A percentile compares a stretch with the other conserved stretches of the same genome.
These are phyloP conservation scores for Allobates femoralis DNA, from an alignment of 2,797 vertebrate species.

Conservation along the genomic window DNA sequence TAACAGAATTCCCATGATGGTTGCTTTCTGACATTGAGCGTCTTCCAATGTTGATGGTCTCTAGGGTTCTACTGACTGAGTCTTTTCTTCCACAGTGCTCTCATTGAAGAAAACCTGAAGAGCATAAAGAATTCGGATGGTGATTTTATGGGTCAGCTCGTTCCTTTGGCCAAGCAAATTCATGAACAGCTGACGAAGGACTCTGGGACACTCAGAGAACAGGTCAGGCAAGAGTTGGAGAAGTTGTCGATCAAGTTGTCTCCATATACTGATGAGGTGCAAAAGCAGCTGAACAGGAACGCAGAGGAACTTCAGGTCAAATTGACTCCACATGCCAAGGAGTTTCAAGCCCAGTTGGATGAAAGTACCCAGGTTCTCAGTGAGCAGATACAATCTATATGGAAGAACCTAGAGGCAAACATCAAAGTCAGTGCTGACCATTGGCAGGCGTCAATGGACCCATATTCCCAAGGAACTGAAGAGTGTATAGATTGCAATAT, in stretches of 20 bases:
- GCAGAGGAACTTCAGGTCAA: slow-evolving; percentile 72
- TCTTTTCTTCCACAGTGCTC: slow-evolving; percentile 64
- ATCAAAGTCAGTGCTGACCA: slow-evolving; percentile 78
- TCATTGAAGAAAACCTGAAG: slow-evolving; percentile 70
- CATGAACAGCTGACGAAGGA: slow-evolving; percentile 67
- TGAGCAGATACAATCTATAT: slow-evolving; percentile 70
- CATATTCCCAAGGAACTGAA: slow-evolving; percentile 76
- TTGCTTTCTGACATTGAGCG: no score
- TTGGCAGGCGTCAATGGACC: slow-evolving; percentile 77
- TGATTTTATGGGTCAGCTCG: slow-evolving; percentile 64
- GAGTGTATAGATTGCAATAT: slow-evolving; percentile 67
- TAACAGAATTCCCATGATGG: no score
- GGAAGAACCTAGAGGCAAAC: slow-evolving; percentile 69
- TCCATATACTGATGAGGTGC: slow-evolving; percentile 73
- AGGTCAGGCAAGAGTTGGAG: slow-evolving; percentile 72
- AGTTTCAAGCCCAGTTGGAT: slow-evolving; percentile 71
- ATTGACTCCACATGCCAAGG: slow-evolving; percentile 72
- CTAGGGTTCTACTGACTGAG: not conserved
- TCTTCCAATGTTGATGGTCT: not conserved
- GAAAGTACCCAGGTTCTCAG: slow-evolving; percentile 69
- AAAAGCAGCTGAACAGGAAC: slow-evolving; percentile 74
- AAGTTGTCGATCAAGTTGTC: slow-evolving; percentile 73
- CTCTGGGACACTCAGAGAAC: slow-evolving; percentile 56
- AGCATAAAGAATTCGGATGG: not conserved
- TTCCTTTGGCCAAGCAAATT: slow-evolving; percentile 71